These are phyloP conservation scores for Seriola dumerili DNA, from an alignment of 2,113 vertebrate genomes.

Conservation along the genomic window DNA sequence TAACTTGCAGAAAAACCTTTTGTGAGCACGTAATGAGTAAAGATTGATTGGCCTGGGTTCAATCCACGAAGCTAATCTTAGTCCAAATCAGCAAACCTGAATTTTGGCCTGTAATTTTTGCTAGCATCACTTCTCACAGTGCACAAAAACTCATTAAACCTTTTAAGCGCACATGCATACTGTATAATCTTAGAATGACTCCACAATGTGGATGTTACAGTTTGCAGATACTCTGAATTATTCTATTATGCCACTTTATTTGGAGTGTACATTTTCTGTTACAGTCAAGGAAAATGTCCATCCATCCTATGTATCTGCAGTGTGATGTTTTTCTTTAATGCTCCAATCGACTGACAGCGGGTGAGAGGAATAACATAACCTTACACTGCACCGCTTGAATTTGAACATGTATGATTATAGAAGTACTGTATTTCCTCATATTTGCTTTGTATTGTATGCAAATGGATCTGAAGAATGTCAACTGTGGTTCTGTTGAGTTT, in stretches of 20 bases:
- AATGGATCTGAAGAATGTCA: constrained; percentile 36
- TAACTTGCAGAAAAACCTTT: constrained; percentile 18
- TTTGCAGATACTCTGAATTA: constrained; percentile 28
- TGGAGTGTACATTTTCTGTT: constrained; percentile 40
- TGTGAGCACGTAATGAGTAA: constrained; percentile 25
- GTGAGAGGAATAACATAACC: neutral
- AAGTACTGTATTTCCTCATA: constrained; percentile 49
- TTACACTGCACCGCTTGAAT: constrained; percentile 10
- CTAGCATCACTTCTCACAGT: constrained; percentile 36
- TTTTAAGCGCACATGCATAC: constrained; percentile 40
- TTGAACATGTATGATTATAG: constrained; percentile 45
- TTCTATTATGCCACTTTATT: constrained; percentile 22
- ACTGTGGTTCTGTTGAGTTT: constrained; percentile 51
- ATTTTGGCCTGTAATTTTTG: constrained; percentile 1
- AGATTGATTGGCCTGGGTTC: constrained; percentile 12
- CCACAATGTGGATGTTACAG: constrained; percentile 47
- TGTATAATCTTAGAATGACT: constrained; percentile 17
- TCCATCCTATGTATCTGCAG: constrained; percentile 17
- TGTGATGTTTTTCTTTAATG: constrained; percentile 36
- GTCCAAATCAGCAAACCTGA: constrained; percentile 10
- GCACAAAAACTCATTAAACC: constrained; percentile 29
- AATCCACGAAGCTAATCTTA: constrained; percentile 21
- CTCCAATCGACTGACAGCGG: neutral
- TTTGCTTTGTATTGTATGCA: constrained; percentile 58
- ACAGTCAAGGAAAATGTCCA: constrained; percentile 29